A percentile compares a stretch with the other conserved stretches of the same genome.
phyloP scores from a whole-genome alignment of 1,140 invertebrate species.

The Daktulosphaira vitifoliae region DNA sequence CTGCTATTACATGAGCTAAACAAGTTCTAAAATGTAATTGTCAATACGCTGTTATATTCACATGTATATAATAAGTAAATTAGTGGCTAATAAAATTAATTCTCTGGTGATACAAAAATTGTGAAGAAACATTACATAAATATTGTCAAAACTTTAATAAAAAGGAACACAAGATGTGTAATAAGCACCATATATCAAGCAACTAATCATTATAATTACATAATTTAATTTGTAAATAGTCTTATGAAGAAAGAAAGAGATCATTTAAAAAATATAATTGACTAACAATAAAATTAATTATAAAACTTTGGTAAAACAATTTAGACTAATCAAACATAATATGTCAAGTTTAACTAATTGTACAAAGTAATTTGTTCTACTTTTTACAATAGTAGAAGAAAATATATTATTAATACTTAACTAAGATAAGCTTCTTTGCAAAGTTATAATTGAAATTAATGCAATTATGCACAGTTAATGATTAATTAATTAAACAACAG shows the following conservation, averaged over 20 bases:
- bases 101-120: background rate
- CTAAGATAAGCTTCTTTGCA: background rate
- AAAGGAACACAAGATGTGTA: conserved; percentile 30
- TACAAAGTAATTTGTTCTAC: no score
- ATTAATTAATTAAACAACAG: background rate
- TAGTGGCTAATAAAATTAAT: background rate
- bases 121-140: conserved; percentile 5
- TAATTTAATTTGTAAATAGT: conserved; percentile 4
- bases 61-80: background rate
- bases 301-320: conserved; percentile 13
- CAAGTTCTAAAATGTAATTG: conserved; percentile 25
- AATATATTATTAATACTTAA: background rate
- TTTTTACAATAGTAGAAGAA: conserved; percentile 5
- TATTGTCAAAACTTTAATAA: conserved; percentile 25
- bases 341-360: no score
- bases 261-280: conserved; percentile 1
- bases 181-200: conserved; percentile 31
- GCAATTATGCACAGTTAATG: conserved; percentile 16
- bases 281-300: background rate
- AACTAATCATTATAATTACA: conserved; percentile 14
- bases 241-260: conserved; percentile 2
- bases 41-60: conserved; percentile 24
- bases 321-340: background rate
- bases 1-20: conserved; percentile 23
- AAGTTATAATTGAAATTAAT: no score